phyloP scores from a whole-genome alignment of 2,797 vertebrate genomes.

The Craterocephalus amniculus region DNA sequence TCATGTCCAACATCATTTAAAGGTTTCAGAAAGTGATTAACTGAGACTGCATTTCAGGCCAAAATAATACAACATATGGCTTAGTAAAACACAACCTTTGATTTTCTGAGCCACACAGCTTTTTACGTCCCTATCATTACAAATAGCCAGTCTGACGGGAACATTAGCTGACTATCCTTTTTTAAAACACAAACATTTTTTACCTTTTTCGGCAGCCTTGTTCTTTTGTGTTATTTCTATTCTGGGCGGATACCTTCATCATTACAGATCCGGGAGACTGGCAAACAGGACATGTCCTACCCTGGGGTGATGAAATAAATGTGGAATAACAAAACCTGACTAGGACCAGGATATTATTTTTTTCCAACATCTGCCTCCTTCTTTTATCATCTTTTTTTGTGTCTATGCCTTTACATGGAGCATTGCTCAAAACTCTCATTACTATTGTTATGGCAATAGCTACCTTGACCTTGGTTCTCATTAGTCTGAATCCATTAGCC shows the following conservation, averaged over 20 bases:
- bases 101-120: conserved; percentile 5
- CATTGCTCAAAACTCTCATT: conserved; percentile 46
- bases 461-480: conserved; percentile 47
- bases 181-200: conserved; percentile 36
- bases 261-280: conserved; percentile 48
- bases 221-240: conserved; percentile 48
- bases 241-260: conserved; percentile 54
- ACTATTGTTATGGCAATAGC: conserved; percentile 48
- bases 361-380: background rate
- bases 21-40: conserved; percentile 35
- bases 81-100: conserved; percentile 6
- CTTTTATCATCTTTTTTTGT: conserved; percentile 15
- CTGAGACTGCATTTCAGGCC: conserved; percentile 12
- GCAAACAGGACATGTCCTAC: conserved; percentile 54
- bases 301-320: conserved; percentile 47
- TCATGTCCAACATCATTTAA: conserved; percentile 30
- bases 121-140: conserved; percentile 23
- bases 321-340: conserved; percentile 58
- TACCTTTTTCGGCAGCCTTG: conserved; percentile 39
- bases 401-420: background rate
- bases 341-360: conserved; percentile 32
- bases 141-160: conserved; percentile 20
- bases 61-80: conserved; percentile 31
- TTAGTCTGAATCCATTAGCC: conserved; percentile 52
- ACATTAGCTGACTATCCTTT: conserved; percentile 27